phyloP scores from a whole-genome alignment of 2,797 vertebrate genomes.

The Kryptopterus vitreolus region DNA sequence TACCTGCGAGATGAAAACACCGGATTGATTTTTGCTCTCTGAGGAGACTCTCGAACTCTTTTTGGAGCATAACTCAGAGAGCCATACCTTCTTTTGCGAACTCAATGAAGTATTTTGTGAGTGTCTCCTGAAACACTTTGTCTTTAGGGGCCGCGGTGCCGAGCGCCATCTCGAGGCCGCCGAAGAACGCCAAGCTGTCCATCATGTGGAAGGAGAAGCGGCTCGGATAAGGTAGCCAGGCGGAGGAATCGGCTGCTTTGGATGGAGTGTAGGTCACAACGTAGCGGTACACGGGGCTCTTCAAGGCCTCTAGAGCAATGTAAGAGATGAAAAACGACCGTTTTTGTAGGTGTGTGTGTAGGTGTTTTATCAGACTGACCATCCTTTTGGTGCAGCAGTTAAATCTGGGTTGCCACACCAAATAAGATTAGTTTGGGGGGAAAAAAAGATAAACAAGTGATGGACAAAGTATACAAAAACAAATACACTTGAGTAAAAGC shows the following conservation, averaged over 20 bases:
- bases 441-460: too few relatives aligned
- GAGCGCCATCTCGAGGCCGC: conserved; percentile 59
- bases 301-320: conserved; percentile 71
- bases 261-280: conserved; percentile 74
- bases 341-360: background rate
- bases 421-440: background rate
- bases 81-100: conserved; percentile 73
- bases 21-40: background rate
- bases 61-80: background rate
- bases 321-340: too few relatives aligned
- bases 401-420: background rate
- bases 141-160: conserved; percentile 59
- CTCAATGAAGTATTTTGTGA: conserved; percentile 65
- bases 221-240: conserved; percentile 58
- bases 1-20: conserved; percentile 60
- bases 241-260: conserved; percentile 24
- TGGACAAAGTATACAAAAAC: too few relatives aligned
- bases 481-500: too few relatives aligned
- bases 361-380: background rate
- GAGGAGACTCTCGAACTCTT: background rate
- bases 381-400: background rate
- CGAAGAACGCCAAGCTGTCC: conserved; percentile 69
- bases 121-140: conserved; percentile 63
- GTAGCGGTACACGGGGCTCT: conserved; percentile 78
- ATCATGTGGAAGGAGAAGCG: conserved; percentile 74